Percentiles rank a stretch among this genome's conserved stretches.
phyloP scores from a whole-genome alignment of 2,113 vertebrate species.

The Geococcyx californianus region DNA sequence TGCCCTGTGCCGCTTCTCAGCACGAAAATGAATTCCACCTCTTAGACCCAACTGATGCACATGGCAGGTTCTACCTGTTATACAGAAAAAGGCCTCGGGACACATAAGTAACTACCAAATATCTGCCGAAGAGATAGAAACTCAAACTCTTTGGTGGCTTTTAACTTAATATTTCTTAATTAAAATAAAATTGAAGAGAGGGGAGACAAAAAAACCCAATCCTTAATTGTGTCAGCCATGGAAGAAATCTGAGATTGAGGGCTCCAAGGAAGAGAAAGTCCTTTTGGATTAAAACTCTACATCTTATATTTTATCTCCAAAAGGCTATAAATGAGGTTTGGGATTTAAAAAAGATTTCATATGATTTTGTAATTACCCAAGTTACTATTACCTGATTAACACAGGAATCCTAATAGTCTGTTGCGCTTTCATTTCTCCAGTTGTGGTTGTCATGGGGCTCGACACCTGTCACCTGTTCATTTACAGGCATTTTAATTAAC shows the following conservation, averaged over 20 bases:
- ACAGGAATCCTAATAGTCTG: slow-evolving; percentile 78
- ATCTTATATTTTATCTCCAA: slow-evolving; percentile 74
- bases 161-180: slow-evolving; percentile 75
- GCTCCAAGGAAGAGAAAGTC: slow-evolving; percentile 68
- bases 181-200: slow-evolving; percentile 73
- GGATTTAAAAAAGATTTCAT: slow-evolving; percentile 80
- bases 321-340: slow-evolving; percentile 79
- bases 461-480: slow-evolving; percentile 81
- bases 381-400: slow-evolving; percentile 82
- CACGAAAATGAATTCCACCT: neutral
- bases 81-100: slow-evolving; percentile 12
- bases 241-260: slow-evolving; percentile 57
- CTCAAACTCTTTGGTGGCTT: slow-evolving; percentile 45
- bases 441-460: slow-evolving; percentile 76
- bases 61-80: slow-evolving; percentile 1
- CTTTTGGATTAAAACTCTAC: slow-evolving; percentile 73
- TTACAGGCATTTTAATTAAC: slow-evolving; percentile 83
- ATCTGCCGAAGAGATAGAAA: slow-evolving; percentile 47
- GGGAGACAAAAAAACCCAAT: neutral
- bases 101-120: slow-evolving; percentile 44
- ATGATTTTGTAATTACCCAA: slow-evolving; percentile 83
- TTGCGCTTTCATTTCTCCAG: slow-evolving; percentile 69
- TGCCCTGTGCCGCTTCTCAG: slow-evolving; percentile 21
- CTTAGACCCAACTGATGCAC: slow-evolving; percentile 16
- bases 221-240: slow-evolving; percentile 64